Evolutionary conservation across 2,113 vertebrate species (phyloP), one percentile per base, ranked within the genome.

Genomic region (Scomber japonicus): DNA sequence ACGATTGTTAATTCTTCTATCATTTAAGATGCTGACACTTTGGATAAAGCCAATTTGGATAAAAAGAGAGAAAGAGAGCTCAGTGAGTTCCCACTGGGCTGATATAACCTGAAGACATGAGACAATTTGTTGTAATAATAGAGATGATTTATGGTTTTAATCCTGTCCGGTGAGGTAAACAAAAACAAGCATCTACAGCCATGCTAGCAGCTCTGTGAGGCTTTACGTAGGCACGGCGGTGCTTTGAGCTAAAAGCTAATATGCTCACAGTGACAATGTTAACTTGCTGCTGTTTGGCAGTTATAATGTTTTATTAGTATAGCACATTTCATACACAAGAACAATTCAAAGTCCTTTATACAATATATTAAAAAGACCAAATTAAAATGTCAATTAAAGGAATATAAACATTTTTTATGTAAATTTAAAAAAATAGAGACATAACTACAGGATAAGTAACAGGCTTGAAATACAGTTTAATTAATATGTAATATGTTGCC

Each of bases 11-110:
- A 48, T 62, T 49, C 30, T 50, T 56, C 17, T 45, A 50, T 79
- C 31, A 24, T 63, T 63, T 21, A 61, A 14, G 40, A 48, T 61
- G 54, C 16, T 66, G 45, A 62, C 44, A 73, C 67, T 59, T 31
- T 49, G 19, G 21, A 55, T 27, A 46, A 70, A 61, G 30, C 44
- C 0, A 6, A 44, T 80, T 60, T 11, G 9, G 9, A 40, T 7
- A 40, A 7, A 40, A 1, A 40, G 7, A 65, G 31, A 76, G 15
- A 44, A 27, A 68, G 19, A 30, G 10, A 31, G 53, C 59, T 27
- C 75, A 11, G 77, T 50, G 19, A 71, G 44, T 19, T 76, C 24
- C 5, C 40, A 14, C 16, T n/a, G 48, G 48, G 31, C 15, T 4
- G 15, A 51, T 61, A 45, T 14, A 15, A 62, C 15, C 51, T 21